phyloP scores from a whole-genome alignment of 2,888 invertebrate genomes.

The Allacma fusca region DNA sequence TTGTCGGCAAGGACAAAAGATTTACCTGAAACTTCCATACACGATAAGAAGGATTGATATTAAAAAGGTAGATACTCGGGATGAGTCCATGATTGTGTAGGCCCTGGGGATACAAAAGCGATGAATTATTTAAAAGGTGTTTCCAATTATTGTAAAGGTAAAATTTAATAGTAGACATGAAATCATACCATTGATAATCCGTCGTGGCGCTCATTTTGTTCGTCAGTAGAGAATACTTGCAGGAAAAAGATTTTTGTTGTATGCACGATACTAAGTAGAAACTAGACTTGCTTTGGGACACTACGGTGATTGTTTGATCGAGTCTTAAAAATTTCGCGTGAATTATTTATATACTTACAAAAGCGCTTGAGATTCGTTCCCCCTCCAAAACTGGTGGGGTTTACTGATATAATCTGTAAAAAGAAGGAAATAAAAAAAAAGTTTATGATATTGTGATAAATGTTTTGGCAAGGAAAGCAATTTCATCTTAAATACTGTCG shows the following conservation, averaged over 20 bases:
- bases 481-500: too few species aligned
- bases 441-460: too few species aligned
- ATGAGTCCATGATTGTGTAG: constrained; percentile 96
- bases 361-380: constrained; percentile 12
- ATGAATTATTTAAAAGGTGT: background rate
- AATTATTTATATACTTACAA: constrained; percentile 8
- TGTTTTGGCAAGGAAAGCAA: too few species aligned
- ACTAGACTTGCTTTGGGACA: background rate
- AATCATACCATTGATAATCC: constrained; percentile 67
- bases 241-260: constrained; percentile 6
- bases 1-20: too few species aligned
- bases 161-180: constrained; percentile 22
- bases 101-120: constrained; percentile 71
- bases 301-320: constrained; percentile 11
- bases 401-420: background rate
- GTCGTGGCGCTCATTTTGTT: constrained; percentile 65
- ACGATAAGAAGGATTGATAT: constrained; percentile 97
- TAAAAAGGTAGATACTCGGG: constrained; percentile 93
- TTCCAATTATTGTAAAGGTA: constrained; percentile 3
- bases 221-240: constrained; percentile 4
- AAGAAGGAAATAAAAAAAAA: background rate
- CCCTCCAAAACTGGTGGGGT: background rate
- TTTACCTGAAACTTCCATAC: constrained; percentile 87
- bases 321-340: background rate
- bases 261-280: background rate